These are phyloP conservation scores for Emydocephalus ijimae DNA, from an alignment of 2,113 vertebrate genomes.

Conservation along the genomic window DNA sequence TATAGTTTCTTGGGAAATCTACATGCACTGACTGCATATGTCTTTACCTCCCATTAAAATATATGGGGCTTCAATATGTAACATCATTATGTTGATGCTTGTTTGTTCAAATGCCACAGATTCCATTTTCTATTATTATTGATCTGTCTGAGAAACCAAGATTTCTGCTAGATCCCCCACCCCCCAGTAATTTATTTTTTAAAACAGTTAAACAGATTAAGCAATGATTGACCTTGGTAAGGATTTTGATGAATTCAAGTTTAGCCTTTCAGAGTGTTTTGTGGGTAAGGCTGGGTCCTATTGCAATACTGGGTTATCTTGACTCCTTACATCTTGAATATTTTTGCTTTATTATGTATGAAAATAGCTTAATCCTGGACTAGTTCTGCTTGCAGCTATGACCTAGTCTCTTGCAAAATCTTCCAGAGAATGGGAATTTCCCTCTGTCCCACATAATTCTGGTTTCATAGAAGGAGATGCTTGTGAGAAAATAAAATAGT, in stretches of 20 bases:
- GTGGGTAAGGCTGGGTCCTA: not conserved
- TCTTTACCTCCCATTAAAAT: not conserved
- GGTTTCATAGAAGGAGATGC: not conserved
- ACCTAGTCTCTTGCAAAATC: not conserved
- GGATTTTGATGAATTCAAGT: not conserved
- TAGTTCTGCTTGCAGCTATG: not conserved
- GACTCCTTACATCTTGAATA: not conserved
- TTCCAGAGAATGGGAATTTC: not conserved
- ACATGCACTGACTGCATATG: not conserved
- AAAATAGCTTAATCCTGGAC: not conserved
- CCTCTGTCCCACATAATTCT: not conserved
- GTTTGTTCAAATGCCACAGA: not conserved
- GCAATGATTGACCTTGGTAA: not conserved
- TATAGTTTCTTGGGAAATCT: not conserved
- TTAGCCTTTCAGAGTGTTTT: not conserved
- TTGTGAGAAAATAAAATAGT: not conserved
- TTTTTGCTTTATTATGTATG: not conserved
- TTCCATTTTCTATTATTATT: not conserved
- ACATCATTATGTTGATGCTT: not conserved
- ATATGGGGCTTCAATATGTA: not conserved
- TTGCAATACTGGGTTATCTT: constrained; percentile 15
- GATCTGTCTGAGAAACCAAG: not conserved
- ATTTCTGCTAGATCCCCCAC: not conserved
- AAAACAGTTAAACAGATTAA: constrained; percentile 1
- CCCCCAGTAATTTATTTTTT: not conserved